These are phyloP conservation scores for Merodon equestris DNA, from an alignment of 2,888 invertebrate genomes.

Conservation along the genomic window DNA sequence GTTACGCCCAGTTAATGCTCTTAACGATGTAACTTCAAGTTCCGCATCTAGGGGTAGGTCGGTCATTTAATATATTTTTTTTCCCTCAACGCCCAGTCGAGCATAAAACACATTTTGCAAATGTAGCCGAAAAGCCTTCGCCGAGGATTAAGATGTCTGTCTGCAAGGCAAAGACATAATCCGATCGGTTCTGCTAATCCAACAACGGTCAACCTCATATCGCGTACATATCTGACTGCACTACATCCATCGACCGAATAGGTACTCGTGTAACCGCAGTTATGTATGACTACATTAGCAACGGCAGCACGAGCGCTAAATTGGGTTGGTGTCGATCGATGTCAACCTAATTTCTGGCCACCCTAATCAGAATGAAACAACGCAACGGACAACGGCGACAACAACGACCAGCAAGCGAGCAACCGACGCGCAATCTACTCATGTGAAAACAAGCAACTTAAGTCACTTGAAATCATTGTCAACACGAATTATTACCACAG, in stretches of 20 bases:
- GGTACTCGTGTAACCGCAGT: constrained; percentile 33
- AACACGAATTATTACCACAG: constrained; percentile 66
- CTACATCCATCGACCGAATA: neutral
- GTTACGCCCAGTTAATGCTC: constrained; percentile 19
- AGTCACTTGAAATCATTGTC: constrained; percentile 67
- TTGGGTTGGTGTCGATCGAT: constrained; percentile 65
- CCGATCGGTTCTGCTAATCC: constrained; percentile 38
- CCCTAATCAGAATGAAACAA: constrained; percentile 65
- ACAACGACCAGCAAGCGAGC: constrained; percentile 3
- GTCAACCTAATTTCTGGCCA: constrained; percentile 68
- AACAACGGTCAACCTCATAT: constrained; percentile 33
- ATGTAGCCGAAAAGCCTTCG: constrained; percentile 47
- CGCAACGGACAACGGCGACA: constrained; percentile 39
- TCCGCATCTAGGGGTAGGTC: constrained; percentile 54
- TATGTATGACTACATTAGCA: constrained; percentile 2
- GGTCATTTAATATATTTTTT: too few relatives aligned
- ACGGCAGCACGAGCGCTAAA: constrained; percentile 57
- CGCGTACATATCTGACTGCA: constrained; percentile 25
- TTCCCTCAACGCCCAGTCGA: too few relatives aligned
- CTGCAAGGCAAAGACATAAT: constrained; percentile 42
- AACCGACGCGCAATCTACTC: constrained; percentile 59
- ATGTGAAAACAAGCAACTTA: constrained; percentile 68
- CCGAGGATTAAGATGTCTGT: constrained; percentile 55
- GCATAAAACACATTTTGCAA: constrained; percentile 2
- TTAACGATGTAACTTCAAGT: constrained; percentile 14